Conservation (phyloP, 2,888 invertebrate genomes). For the Myathropa florea region DNA sequence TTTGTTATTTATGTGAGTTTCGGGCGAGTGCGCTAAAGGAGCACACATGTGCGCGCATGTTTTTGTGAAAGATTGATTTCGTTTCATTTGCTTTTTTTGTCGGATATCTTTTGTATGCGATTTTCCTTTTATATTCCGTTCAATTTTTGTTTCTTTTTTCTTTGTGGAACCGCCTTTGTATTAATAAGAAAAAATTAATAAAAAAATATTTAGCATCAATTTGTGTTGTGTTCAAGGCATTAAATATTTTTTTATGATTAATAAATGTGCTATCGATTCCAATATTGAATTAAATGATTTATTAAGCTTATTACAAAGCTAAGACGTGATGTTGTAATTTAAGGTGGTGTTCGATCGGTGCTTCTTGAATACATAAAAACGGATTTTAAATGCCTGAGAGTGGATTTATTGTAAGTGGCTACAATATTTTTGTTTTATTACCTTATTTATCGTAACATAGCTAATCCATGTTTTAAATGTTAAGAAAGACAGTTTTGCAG, state of each 20-base stretch:
- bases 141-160: background rate
- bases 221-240: slow-evolving; percentile 1
- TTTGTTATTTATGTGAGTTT: slow-evolving; percentile 52
- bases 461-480: background rate
- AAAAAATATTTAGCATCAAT: background rate
- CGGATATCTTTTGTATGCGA: background rate
- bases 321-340: slow-evolving; percentile 41
- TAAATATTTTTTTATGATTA: slow-evolving; percentile 29
- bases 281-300: slow-evolving; percentile 32
- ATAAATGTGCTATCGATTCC: slow-evolving; percentile 18
- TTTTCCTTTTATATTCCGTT: background rate
- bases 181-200: background rate
- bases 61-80: slow-evolving; percentile 22
- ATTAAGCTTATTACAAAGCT: slow-evolving; percentile 21
- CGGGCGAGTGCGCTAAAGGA: slow-evolving; percentile 48
- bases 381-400: slow-evolving; percentile 60
- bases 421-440: background rate
- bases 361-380: slow-evolving; percentile 13
- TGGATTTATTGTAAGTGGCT: slow-evolving; percentile 33
- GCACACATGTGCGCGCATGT: slow-evolving; percentile 50
- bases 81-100: background rate
- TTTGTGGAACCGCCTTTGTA: background rate
- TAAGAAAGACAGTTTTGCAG: background rate
- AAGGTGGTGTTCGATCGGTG: slow-evolving; percentile 7
- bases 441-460: background rate